These are phyloP conservation scores for Poeciliopsis retropinna DNA, from an alignment of 2,113 vertebrate genomes.

Conservation along the genomic window DNA sequence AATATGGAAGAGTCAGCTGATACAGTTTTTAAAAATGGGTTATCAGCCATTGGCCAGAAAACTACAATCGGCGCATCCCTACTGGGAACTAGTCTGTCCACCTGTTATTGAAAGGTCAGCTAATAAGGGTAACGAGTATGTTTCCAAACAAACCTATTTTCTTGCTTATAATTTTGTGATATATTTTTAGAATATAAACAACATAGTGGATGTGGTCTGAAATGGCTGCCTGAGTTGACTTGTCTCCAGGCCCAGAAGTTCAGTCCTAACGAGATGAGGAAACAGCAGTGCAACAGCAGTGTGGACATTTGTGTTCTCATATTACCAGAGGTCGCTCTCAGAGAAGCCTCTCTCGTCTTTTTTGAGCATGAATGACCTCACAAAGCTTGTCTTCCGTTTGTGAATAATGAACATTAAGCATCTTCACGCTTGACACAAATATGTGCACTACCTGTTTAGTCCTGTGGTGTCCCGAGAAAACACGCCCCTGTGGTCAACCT, in stretches of 20 bases:
- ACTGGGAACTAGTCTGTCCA: no score
- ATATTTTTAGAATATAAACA: constrained; percentile 31
- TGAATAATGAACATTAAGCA: constrained; percentile 40
- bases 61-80: no score
- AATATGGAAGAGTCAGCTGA: no score
- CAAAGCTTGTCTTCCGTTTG: not conserved
- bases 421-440: constrained; percentile 37
- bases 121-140: not conserved
- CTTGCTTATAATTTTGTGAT: not conserved
- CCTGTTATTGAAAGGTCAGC: no score
- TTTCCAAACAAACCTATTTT: not conserved
- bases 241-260: constrained; percentile 75
- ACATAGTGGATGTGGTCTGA: constrained; percentile 66
- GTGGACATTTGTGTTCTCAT: constrained; percentile 16
- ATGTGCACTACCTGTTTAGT: constrained; percentile 62
- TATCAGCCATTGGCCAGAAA: no score
- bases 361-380: constrained; percentile 54
- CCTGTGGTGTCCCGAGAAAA: constrained; percentile 66
- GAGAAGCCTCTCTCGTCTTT: constrained; percentile 79
- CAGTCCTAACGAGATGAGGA: constrained; percentile 79
- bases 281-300: constrained; percentile 62
- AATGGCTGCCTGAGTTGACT: constrained; percentile 76
- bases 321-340: constrained; percentile 71
- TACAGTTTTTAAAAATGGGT: no score
- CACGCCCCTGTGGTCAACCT: constrained; percentile 69